phyloP scores from a whole-genome alignment of 64 coral and sea anemone genomes.

The Exaiptasia diaphana region DNA sequence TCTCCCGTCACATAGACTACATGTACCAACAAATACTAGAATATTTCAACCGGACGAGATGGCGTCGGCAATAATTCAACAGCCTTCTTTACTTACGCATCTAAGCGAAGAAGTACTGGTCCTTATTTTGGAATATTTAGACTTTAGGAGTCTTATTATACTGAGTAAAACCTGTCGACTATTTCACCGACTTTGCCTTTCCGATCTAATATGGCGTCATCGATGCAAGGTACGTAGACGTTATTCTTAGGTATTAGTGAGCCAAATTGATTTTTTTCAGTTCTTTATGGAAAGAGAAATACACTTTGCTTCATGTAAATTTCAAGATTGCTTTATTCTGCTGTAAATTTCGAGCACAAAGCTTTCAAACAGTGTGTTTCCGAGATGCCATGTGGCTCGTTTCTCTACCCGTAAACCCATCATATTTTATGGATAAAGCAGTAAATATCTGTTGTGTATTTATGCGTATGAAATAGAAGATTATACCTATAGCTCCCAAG shows the following conservation, averaged over 20 bases:
- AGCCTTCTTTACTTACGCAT: slow-evolving; percentile 95
- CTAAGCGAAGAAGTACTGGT: slow-evolving; percentile 99
- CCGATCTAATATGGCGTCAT: slow-evolving; percentile 99
- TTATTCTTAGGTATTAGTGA: slow-evolving; percentile 20
- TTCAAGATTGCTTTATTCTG: neutral
- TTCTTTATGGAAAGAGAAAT: slow-evolving; percentile 7
- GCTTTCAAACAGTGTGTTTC: slow-evolving; percentile 41
- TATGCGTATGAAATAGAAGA: neutral
- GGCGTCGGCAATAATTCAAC: slow-evolving; percentile 88
- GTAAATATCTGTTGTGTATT: neutral
- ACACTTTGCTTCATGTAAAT: slow-evolving; percentile 28
- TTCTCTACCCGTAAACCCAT: neutral
- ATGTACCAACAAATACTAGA: slow-evolving; percentile 75
- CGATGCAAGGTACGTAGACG: slow-evolving; percentile 90
- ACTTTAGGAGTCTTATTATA: slow-evolving; percentile 96
- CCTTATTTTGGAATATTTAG: slow-evolving; percentile 96
- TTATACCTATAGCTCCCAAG: neutral
- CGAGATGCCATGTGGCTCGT: slow-evolving; percentile 68
- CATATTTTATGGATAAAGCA: slow-evolving; percentile 27
- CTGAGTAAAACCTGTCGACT: slow-evolving; percentile 97
- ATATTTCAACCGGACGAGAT: slow-evolving; percentile 97
- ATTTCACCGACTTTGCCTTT: slow-evolving; percentile 98
- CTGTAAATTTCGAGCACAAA: slow-evolving; percentile 49
- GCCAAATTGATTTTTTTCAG: slow-evolving; percentile 22
- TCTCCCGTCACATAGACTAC: slow-evolving; percentile 82